Evolutionary conservation across 2,888 invertebrate species (phyloP).

Genomic region (Yponomeuta malinellus): DNA sequence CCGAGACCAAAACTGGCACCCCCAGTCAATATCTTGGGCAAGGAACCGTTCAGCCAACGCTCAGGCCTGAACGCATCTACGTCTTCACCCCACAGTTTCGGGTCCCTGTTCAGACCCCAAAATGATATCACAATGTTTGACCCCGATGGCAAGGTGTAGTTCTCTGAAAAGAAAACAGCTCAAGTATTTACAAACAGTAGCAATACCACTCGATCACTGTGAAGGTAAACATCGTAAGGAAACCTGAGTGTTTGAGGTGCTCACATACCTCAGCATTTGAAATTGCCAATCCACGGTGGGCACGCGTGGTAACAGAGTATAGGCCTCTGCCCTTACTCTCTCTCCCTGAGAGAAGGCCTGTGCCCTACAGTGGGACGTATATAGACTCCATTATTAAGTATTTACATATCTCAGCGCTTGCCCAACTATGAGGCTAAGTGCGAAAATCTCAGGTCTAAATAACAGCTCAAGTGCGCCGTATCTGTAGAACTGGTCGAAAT

Average conservation of each 20-base stretch:
- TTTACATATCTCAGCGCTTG: background rate
- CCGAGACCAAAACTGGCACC: background rate
- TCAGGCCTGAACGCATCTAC: constrained; percentile 1
- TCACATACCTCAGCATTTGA: too few relatives aligned
- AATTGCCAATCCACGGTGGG: too few relatives aligned
- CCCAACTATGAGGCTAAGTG: background rate
- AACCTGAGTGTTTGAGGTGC: too few relatives aligned
- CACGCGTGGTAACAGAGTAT: too few relatives aligned
- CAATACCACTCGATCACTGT: too few relatives aligned
- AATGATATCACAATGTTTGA: constrained; percentile 33
- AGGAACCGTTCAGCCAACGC: background rate
- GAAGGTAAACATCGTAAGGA: too few relatives aligned
- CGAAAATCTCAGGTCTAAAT: background rate
- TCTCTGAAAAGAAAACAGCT: background rate
- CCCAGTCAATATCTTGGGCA: background rate
- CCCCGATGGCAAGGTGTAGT: background rate
- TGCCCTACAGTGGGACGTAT: too few relatives aligned
- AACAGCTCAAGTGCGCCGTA: too few relatives aligned
- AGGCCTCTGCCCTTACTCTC: too few relatives aligned
- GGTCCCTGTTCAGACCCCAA: constrained; percentile 39
- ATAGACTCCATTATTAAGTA: background rate
- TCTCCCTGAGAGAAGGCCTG: too few relatives aligned
- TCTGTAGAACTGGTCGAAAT: too few relatives aligned
- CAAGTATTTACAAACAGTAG: too few relatives aligned
- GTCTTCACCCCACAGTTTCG: constrained; percentile 31